Evolutionary conservation across 2,113 vertebrate genomes (phyloP), one percentile per base, ranked within the genome.

Genomic region (Macrotus californicus): DNA sequence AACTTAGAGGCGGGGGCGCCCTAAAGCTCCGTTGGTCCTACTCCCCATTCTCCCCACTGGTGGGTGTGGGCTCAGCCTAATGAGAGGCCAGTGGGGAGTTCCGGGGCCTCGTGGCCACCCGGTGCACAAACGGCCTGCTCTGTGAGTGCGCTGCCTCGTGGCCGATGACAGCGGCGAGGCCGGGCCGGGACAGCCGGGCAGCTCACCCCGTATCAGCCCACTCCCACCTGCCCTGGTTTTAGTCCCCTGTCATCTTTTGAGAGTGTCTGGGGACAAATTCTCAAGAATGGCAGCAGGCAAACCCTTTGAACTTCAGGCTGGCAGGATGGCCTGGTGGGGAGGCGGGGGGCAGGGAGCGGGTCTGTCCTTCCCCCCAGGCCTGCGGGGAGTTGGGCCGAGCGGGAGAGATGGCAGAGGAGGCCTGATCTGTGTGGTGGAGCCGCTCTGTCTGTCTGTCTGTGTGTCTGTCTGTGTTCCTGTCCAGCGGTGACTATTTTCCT

Each of bases 341-440:
- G 88, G 48, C 4, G 1, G 61, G 85, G 41, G 88, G 43, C 73
- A 36, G 85, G 85, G 41, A 85, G 43, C 73, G n/a, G 85, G 76
- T 39, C 36, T 15, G 64, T 31, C 95, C 80, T 96, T 93, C 96
- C 96, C 56, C 83, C 90, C 89, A 56, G 96, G 50, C 34, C 67
- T 92, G 61, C 97, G 94, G 91, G 97, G 97, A 96, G 97, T 83
- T 96, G 8, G 81, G 95, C 96, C 96, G 96, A 15, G 70, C 4
- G 12, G 26, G 7, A 95, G 73, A 89, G 77, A 85, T 75, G 77
- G 94, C 93, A 96, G 97, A 95, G 97, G 94, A 94, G 97, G 84
- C 80, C 81, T 93, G 91, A 70, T 80, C 72, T 39, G 80, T 59
- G 4, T 8, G 34, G 34, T 3, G 22, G 8, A 31, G 89, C 21